These are phyloP conservation scores for Eupithecia subfuscata DNA, from an alignment of 2,888 invertebrate species.

Conservation along the genomic window DNA sequence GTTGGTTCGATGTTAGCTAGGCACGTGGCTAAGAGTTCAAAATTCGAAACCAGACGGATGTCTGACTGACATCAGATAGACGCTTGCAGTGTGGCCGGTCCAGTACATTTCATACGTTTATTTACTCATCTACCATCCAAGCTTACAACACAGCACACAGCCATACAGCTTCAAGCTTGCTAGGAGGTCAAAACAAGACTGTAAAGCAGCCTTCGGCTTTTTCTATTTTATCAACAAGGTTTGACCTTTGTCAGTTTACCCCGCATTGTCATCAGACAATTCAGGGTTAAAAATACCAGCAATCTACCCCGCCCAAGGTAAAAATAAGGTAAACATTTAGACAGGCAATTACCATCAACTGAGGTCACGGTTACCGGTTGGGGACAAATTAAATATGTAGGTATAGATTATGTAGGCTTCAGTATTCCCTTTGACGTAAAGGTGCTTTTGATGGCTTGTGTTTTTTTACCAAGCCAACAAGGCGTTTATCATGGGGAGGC, in stretches of 20 bases:
- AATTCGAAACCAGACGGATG: too few species aligned
- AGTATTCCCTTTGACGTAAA: background rate
- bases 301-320: slow-evolving; percentile 18
- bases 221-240: background rate
- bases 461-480: too few species aligned
- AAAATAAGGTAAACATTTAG: slow-evolving; percentile 25
- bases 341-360: slow-evolving; percentile 22
- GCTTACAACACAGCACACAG: too few species aligned
- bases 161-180: too few species aligned
- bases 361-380: slow-evolving; percentile 30
- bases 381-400: slow-evolving; percentile 29
- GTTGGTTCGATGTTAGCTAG: too few species aligned
- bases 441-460: background rate
- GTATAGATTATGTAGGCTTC: slow-evolving; percentile 14
- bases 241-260: slow-evolving; percentile 3
- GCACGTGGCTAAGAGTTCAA: too few species aligned
- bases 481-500: too few species aligned
- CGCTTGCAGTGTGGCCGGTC: too few species aligned
- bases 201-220: background rate
- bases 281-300: slow-evolving; percentile 29
- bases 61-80: too few species aligned
- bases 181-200: background rate
- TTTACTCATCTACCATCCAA: too few species aligned
- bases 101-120: too few species aligned
- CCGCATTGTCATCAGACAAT: slow-evolving; percentile 12